Conservation (phyloP, 2,113 vertebrate genomes). For the Eidolon helvum region DNA sequence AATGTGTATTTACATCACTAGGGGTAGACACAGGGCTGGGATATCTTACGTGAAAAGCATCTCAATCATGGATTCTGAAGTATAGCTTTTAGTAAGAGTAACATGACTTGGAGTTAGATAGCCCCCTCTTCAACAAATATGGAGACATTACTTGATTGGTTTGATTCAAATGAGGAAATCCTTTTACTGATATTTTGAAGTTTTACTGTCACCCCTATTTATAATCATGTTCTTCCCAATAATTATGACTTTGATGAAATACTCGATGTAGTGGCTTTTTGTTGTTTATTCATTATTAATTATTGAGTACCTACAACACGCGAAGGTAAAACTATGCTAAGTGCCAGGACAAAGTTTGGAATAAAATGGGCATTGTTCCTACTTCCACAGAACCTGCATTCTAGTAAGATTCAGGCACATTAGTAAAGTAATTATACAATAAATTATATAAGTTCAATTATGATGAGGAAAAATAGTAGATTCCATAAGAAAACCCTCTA, state of each 20-base stretch:
- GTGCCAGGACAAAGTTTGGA: not conserved
- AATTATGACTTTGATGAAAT: not conserved
- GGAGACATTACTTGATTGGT: not conserved
- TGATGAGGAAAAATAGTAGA: not conserved
- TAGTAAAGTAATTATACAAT: not conserved
- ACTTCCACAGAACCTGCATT: not conserved
- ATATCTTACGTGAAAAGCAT: not conserved
- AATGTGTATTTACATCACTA: not conserved
- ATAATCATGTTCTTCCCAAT: not conserved
- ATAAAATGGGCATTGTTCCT: not conserved
- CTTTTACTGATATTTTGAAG: not conserved
- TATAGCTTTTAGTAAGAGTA: not conserved
- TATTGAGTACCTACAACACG: not conserved
- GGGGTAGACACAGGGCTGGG: not conserved
- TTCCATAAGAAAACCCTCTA: not conserved
- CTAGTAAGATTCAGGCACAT: not conserved
- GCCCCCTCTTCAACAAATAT: not conserved
- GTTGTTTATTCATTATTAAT: not conserved
- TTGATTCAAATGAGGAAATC: not conserved
- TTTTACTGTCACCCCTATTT: not conserved
- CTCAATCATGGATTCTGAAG: not conserved
- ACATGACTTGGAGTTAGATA: not conserved
- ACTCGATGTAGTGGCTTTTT: not conserved
- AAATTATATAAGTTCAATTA: not conserved
- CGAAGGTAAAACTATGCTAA: not conserved